Evolutionary conservation across 2,797 vertebrate genomes (phyloP).

Genomic region (Amniataba percoides): DNA sequence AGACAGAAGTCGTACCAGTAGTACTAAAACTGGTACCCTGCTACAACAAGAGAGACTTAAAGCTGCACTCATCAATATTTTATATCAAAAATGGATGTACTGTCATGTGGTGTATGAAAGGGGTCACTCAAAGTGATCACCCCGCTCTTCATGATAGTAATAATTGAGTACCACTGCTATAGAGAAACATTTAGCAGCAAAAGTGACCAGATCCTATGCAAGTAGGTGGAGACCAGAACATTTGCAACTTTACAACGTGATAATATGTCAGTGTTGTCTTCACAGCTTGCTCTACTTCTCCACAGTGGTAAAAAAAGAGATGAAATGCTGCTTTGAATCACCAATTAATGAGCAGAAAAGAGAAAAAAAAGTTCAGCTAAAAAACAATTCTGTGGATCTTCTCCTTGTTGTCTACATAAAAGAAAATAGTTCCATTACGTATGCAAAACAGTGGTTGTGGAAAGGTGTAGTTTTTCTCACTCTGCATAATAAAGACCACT

Average conservation of each 20-base stretch:
- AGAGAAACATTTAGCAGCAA: background rate
- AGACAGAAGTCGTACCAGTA: background rate
- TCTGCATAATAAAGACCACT: background rate
- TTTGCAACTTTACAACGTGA: background rate
- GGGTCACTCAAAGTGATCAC: background rate
- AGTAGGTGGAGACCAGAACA: background rate
- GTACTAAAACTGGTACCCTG: background rate
- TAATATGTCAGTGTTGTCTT: background rate
- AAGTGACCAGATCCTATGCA: background rate
- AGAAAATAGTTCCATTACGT: background rate
- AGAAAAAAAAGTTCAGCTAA: background rate
- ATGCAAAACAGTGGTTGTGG: conserved; percentile 34
- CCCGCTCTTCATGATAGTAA: too few relatives aligned
- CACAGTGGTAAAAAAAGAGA: background rate
- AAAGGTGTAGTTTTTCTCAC: background rate
- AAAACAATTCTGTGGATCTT: background rate
- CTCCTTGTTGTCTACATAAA: background rate
- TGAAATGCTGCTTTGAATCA: background rate
- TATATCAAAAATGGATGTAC: background rate
- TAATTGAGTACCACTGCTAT: too few relatives aligned
- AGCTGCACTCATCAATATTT: background rate
- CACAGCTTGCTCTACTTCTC: background rate
- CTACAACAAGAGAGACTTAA: background rate
- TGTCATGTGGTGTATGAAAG: background rate
- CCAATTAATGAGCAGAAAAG: background rate